phyloP scores from a whole-genome alignment of 2,888 invertebrate genomes.

The Conistra vaccinii region DNA sequence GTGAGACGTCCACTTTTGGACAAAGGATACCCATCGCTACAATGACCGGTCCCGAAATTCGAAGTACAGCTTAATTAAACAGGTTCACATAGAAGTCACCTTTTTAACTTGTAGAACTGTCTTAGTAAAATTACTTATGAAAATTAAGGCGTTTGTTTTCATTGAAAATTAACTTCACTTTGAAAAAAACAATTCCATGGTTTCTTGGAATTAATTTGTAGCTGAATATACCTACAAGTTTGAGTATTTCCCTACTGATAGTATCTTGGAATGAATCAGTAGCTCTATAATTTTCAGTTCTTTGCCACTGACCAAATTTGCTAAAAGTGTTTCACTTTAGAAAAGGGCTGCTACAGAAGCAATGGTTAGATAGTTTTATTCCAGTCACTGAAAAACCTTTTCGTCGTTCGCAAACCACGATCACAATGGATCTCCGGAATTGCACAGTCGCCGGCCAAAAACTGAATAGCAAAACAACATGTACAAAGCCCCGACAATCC shows the following conservation, averaged over 20 bases:
- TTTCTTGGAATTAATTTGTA: not conserved
- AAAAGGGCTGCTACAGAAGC: not conserved
- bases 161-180: not conserved
- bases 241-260: not conserved
- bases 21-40: too few relatives aligned
- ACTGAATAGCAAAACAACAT: constrained; percentile 8
- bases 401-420: not conserved
- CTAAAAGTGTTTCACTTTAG: not conserved
- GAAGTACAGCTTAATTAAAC: too few relatives aligned
- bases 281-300: not conserved
- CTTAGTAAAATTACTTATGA: not conserved
- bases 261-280: not conserved
- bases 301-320: constrained; percentile 3
- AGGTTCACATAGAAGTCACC: not conserved
- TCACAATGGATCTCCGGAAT: constrained; percentile 4
- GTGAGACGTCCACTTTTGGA: not conserved
- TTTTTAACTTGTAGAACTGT: not conserved
- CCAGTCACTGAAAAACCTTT: constrained; percentile 8
- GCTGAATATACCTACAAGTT: too few relatives aligned
- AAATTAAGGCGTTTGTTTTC: not conserved
- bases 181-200: not conserved
- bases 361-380: not conserved
- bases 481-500: constrained; percentile 10
- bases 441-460: constrained; percentile 1
- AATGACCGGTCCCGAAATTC: not conserved